These are phyloP conservation scores for Tringa solitaria DNA, from an alignment of 2,113 vertebrate genomes.

Conservation along the genomic window DNA sequence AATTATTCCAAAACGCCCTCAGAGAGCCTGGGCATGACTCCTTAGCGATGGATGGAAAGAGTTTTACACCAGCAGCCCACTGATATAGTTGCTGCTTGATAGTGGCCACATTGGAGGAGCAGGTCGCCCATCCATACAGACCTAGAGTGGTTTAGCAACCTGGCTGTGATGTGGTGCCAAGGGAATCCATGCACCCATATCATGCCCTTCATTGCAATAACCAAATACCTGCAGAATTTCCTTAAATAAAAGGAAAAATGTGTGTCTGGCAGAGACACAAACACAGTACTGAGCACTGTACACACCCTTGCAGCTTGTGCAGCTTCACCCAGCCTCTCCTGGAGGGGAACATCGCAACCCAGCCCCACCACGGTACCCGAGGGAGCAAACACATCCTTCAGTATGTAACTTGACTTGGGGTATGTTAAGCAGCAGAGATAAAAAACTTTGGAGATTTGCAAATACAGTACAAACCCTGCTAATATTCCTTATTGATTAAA, in stretches of 20 bases:
- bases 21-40: not conserved
- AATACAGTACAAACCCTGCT: not conserved
- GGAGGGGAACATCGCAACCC: not conserved
- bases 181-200: accelerated
- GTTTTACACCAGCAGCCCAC: not conserved
- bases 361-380: not conserved
- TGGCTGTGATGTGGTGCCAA: accelerated
- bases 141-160: accelerated
- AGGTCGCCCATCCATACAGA: not conserved
- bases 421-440: not conserved
- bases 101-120: not conserved
- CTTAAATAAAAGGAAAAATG: not conserved
- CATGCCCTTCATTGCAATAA: not conserved
- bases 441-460: not conserved
- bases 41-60: not conserved
- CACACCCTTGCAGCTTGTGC: not conserved
- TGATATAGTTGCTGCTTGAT: accelerated
- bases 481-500: not conserved
- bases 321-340: not conserved
- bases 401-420: not conserved
- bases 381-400: accelerated
- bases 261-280: not conserved
- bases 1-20: not conserved
- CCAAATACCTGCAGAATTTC: not conserved
- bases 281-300: not conserved